Evolutionary conservation across 2,797 vertebrate species (phyloP).

Genomic region (Channa striata): DNA sequence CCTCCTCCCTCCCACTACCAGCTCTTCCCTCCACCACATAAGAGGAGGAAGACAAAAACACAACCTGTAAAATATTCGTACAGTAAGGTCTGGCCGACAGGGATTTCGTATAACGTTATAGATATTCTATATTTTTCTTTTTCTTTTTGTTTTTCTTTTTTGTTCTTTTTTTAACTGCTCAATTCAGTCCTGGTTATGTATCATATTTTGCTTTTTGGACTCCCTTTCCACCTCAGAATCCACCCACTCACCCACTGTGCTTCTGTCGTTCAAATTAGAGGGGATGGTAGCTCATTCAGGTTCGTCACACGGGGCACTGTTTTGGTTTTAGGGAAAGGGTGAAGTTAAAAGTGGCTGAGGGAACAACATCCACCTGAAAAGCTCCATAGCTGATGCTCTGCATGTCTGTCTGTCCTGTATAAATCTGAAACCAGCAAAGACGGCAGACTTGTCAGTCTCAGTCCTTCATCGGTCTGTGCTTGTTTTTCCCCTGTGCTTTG

Average conservation of each 20-base stretch:
- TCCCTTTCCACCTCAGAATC: slow-evolving; percentile 46
- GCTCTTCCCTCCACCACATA: slow-evolving; percentile 73
- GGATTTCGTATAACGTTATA: slow-evolving; percentile 89
- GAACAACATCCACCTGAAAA: slow-evolving; percentile 38
- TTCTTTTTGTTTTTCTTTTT: slow-evolving; percentile 67
- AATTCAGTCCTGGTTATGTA: slow-evolving; percentile 85
- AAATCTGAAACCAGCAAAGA: slow-evolving; percentile 82
- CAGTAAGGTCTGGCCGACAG: slow-evolving; percentile 94
- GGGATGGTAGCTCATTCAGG: slow-evolving; percentile 72
- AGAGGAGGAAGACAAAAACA: slow-evolving; percentile 80
- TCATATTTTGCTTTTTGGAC: slow-evolving; percentile 80
- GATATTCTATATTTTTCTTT: slow-evolving; percentile 84
- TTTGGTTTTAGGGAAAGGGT: slow-evolving; percentile 45
- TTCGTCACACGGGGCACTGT: slow-evolving; percentile 54
- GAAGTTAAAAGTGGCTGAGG: slow-evolving; percentile 29
- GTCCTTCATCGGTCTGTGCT: slow-evolving; percentile 54
- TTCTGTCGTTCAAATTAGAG: slow-evolving; percentile 59
- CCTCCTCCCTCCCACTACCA: slow-evolving; percentile 75
- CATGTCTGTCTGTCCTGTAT: slow-evolving; percentile 79
- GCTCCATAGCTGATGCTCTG: slow-evolving; percentile 58
- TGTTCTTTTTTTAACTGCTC: slow-evolving; percentile 83
- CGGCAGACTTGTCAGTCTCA: slow-evolving; percentile 71
- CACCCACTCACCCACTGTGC: slow-evolving; percentile 49
- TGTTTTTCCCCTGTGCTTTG: slow-evolving; percentile 32
- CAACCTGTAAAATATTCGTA: slow-evolving; percentile 89